Conservation (phyloP, 2,888 invertebrate genomes). For the Caprella mutica region DNA sequence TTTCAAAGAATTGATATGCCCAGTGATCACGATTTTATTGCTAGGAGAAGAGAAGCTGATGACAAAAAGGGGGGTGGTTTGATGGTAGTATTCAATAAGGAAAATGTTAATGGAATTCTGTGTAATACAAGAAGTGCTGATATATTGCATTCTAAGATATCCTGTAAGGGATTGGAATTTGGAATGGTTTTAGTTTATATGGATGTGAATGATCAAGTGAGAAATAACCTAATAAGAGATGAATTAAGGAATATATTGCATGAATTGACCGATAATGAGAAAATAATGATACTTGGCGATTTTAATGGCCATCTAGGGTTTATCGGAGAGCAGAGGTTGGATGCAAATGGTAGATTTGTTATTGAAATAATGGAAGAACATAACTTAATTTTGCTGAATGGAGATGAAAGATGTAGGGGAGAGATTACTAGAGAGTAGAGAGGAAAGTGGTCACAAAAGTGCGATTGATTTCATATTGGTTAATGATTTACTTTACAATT, state of each 20-base stretch:
- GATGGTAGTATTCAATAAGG: not conserved
- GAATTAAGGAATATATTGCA: not conserved
- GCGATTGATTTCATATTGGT: not conserved
- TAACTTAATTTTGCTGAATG: not conserved
- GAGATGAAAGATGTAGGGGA: not conserved
- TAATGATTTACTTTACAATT: not conserved
- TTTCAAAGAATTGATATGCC: not conserved
- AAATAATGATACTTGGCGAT: not conserved
- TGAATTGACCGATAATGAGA: not conserved
- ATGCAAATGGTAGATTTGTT: not conserved
- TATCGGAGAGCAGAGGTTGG: not conserved
- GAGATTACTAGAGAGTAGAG: not conserved
- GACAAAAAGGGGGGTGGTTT: not conserved
- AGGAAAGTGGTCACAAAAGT: not conserved
- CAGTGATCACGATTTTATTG: not conserved
- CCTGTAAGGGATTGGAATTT: not conserved
- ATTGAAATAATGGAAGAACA: not conserved
- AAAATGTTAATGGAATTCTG: not conserved
- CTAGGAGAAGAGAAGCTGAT: not conserved
- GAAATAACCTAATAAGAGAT: not conserved
- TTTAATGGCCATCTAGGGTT: not conserved
- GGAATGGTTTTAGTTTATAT: not conserved
- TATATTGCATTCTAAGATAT: not conserved
- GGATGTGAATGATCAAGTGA: not conserved
- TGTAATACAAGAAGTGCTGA: not conserved